phyloP scores from a whole-genome alignment of 2,888 invertebrate species.

The Trissolcus japonicus region DNA sequence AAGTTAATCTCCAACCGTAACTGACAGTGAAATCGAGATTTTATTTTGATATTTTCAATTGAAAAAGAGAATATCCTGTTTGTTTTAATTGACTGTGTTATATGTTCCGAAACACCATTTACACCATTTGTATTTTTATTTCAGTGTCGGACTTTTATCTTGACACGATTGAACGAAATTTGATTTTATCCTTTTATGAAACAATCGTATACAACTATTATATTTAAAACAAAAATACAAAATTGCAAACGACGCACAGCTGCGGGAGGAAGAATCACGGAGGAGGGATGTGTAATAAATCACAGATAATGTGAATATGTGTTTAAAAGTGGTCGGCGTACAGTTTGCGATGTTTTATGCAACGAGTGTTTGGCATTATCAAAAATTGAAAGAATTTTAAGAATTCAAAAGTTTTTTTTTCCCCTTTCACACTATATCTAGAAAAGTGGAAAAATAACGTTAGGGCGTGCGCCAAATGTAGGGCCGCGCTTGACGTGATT shows the following conservation, averaged over 20 bases:
- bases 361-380: slow-evolving; percentile 18
- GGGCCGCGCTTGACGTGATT: too few relatives aligned
- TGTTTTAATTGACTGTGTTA: neutral
- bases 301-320: slow-evolving; percentile 45
- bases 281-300: slow-evolving; percentile 43
- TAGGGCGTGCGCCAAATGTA: too few relatives aligned
- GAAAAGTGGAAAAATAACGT: too few relatives aligned
- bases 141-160: slow-evolving; percentile 53
- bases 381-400: slow-evolving; percentile 8
- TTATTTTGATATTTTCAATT: too few relatives aligned
- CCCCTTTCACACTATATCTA: too few relatives aligned
- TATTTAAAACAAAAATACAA: slow-evolving; percentile 63
- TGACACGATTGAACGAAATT: slow-evolving; percentile 69
- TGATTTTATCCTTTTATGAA: slow-evolving; percentile 68
- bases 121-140: too few relatives aligned
- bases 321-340: slow-evolving; percentile 18
- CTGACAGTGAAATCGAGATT: too few relatives aligned
- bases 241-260: slow-evolving; percentile 44
- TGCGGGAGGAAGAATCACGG: slow-evolving; percentile 31
- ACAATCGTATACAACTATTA: slow-evolving; percentile 60
- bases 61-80: neutral
- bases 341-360: slow-evolving; percentile 33
- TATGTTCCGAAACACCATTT: neutral
- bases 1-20: slow-evolving; percentile 4
- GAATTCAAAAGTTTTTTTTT: neutral